phyloP scores from a whole-genome alignment of 2,797 vertebrate genomes.

The Oreortyx pictus region DNA sequence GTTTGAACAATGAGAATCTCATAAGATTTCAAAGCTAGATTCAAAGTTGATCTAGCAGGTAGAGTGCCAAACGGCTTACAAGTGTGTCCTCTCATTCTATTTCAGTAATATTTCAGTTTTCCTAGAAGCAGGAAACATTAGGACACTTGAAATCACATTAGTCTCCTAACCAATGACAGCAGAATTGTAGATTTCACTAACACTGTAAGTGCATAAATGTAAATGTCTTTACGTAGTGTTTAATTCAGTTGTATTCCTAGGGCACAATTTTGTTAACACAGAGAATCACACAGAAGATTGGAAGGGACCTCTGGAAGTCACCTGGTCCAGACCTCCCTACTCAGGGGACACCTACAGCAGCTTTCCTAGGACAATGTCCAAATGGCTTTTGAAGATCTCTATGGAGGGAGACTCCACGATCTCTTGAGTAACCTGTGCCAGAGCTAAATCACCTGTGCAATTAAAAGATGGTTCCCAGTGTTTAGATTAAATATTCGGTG shows the following conservation, averaged over 20 bases:
- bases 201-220: neutral
- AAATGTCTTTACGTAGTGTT: neutral
- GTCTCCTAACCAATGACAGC: neutral
- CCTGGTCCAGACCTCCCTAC: neutral
- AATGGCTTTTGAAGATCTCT: neutral
- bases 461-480: neutral
- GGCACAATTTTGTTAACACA: neutral
- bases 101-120: neutral
- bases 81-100: neutral
- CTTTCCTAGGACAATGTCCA: neutral
- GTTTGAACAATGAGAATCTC: neutral
- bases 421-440: neutral
- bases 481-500: neutral
- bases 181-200: neutral
- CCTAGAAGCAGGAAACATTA: neutral
- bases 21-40: neutral
- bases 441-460: neutral
- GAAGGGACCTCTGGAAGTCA: neutral
- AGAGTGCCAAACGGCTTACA: neutral
- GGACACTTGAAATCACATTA: neutral
- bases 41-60: neutral
- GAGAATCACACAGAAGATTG: neutral
- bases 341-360: neutral
- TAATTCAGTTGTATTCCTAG: neutral
- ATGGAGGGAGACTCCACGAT: neutral